Conservation (phyloP, 2,797 vertebrate genomes). For the Lepus townsendii region DNA sequence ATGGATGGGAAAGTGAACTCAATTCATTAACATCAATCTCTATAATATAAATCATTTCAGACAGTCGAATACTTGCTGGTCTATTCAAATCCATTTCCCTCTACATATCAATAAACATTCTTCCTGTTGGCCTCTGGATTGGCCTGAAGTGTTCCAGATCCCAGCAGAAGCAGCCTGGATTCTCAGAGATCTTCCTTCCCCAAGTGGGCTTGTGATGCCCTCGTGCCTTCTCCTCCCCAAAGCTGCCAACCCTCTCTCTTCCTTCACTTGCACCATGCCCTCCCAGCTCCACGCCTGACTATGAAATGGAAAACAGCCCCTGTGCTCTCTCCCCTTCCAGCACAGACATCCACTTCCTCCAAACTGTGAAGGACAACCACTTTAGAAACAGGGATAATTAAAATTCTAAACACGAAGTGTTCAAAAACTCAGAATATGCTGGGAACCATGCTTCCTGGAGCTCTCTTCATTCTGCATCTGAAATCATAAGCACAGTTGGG, state of each 20-base stretch:
- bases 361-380: not conserved
- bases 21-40: not conserved
- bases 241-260: not conserved
- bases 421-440: not conserved
- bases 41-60: not conserved
- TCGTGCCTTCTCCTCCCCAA: not conserved
- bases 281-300: not conserved
- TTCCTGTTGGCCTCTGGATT: not conserved
- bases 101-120: not conserved
- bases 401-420: not conserved
- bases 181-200: not conserved
- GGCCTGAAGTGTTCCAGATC: no score
- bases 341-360: not conserved
- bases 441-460: not conserved
- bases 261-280: not conserved
- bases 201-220: not conserved
- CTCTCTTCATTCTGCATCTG: not conserved
- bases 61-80: not conserved
- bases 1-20: not conserved
- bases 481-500: not conserved
- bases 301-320: not conserved
- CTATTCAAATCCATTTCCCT: not conserved
- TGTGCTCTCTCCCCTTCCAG: not conserved
- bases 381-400: conserved; percentile 33
- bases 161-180: not conserved